Percentiles rank a stretch among this genome's conserved stretches.
These are phyloP conservation scores for Rhodinocichla rosea DNA, from an alignment of 2,113 vertebrate genomes.

Conservation along the genomic window DNA sequence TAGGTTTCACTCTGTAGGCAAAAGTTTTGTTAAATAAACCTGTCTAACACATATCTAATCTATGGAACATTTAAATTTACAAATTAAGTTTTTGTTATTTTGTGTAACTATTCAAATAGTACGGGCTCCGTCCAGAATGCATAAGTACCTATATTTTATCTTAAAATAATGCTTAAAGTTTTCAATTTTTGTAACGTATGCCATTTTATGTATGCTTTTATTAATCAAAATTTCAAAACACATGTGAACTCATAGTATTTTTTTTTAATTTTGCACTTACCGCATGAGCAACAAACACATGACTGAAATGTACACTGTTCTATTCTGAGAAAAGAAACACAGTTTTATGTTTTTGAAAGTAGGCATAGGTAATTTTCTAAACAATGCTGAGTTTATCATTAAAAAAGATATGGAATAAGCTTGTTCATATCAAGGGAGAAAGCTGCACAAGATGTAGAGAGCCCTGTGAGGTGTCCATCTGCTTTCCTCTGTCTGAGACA, in stretches of 20 bases:
- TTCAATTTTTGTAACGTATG: not conserved
- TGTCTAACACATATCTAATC: not conserved
- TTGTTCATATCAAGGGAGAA: not conserved
- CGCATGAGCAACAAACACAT: not conserved
- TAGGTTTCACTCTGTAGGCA: not conserved
- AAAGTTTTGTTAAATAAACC: not conserved
- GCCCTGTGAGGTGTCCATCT: not conserved
- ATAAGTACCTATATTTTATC: not conserved
- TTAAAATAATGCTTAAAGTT: not conserved
- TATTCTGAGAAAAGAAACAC: not conserved
- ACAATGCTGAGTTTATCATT: not conserved
- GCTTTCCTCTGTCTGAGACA: not conserved
- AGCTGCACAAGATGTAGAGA: not conserved
- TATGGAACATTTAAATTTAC: not conserved
- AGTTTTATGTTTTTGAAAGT: not conserved
- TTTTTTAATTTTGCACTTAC: not conserved
- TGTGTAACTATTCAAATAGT: not conserved
- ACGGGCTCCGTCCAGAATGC: not conserved
- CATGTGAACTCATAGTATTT: fast-evolving
- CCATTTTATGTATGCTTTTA: not conserved
- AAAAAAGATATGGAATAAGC: not conserved
- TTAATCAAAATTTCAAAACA: not conserved
- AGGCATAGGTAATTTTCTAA: not conserved
- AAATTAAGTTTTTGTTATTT: not conserved
- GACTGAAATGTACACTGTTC: not conserved